Evolutionary conservation across 1,140 invertebrate species (phyloP).

Genomic region (Kradibia gibbosae): DNA sequence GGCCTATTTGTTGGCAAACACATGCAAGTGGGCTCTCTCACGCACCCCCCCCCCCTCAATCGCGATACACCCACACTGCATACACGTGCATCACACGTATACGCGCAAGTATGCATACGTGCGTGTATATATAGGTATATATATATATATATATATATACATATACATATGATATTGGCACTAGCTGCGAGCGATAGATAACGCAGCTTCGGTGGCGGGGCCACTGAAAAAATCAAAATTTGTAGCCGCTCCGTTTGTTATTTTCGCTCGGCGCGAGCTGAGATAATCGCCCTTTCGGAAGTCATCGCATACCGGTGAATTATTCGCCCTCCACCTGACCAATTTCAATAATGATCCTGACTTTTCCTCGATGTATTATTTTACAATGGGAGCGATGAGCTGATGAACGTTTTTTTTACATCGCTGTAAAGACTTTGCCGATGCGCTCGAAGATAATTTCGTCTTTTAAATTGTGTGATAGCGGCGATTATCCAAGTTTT

Average conservation of each 20-base stretch:
- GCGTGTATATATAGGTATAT: not conserved
- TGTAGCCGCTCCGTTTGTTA: not conserved
- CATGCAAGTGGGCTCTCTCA: too few relatives aligned
- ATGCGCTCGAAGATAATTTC: not conserved
- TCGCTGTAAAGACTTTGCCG: not conserved
- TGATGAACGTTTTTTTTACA: not conserved
- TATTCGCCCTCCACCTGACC: not conserved
- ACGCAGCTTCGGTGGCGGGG: not conserved
- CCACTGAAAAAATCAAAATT: not conserved
- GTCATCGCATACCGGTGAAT: not conserved
- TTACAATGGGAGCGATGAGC: not conserved
- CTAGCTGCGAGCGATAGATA: not conserved
- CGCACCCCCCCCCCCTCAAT: too few relatives aligned
- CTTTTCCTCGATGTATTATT: too few relatives aligned
- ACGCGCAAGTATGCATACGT: too few relatives aligned
- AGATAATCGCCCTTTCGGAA: not conserved
- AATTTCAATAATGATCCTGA: not conserved
- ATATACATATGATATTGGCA: not conserved
- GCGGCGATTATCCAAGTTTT: not conserved
- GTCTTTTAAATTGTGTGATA: not conserved
- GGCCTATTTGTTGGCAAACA: constrained; percentile 40
- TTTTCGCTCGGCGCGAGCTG: too few relatives aligned
- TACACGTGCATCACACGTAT: too few relatives aligned
- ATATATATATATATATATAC: not conserved
- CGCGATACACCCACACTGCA: too few relatives aligned